Conservation (phyloP, 2,113 vertebrate species). For the Mixornis gularis region DNA sequence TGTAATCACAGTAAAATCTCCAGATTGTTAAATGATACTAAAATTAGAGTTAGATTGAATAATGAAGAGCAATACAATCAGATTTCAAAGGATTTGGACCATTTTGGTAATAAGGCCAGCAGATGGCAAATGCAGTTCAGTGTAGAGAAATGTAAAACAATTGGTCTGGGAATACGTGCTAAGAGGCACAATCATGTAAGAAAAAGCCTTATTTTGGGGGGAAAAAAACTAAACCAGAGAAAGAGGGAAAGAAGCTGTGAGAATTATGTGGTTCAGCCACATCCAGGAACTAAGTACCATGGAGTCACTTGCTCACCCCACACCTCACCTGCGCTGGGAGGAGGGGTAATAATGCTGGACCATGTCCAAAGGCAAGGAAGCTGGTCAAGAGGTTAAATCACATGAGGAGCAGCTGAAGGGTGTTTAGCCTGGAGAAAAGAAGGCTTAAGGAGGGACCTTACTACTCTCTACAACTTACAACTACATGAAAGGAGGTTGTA, state of each 20-base stretch:
- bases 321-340: accelerated
- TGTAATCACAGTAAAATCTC: neutral
- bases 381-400: neutral
- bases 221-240: neutral
- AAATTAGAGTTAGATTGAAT: constrained; percentile 42
- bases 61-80: constrained; percentile 36
- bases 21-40: constrained; percentile 13
- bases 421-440: neutral
- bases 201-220: neutral
- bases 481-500: neutral
- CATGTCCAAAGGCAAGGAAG: neutral
- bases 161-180: neutral
- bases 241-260: neutral
- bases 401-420: neutral
- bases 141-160: constrained; percentile 28
- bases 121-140: constrained; percentile 52
- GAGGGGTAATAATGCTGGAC: neutral
- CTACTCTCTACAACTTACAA: neutral
- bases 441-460: neutral
- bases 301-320: neutral
- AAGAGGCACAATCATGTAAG: neutral
- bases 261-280: neutral
- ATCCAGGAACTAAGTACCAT: neutral
- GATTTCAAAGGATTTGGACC: constrained; percentile 44
- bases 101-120: constrained; percentile 51